Percentiles rank a stretch among this genome's conserved stretches.
These are phyloP conservation scores for Rotaria socialis DNA, from an alignment of 2,888 invertebrate species.

Conservation along the genomic window DNA sequence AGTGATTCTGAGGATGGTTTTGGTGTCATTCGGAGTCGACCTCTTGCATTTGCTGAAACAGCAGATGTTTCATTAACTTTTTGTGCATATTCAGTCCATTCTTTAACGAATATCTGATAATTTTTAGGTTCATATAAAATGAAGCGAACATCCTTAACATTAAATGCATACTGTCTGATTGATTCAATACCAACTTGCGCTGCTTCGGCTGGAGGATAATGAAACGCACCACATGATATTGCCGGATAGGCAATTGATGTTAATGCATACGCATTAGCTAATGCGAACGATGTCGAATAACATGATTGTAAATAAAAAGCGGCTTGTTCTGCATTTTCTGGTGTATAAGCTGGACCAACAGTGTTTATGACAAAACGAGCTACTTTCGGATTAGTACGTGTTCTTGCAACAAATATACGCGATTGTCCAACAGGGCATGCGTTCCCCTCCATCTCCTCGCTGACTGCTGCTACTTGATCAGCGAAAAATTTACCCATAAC, in stretches of 20 bases:
- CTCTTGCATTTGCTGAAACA: background rate
- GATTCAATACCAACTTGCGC: background rate
- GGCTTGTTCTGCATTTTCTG: background rate
- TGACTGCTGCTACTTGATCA: background rate
- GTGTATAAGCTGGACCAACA: background rate
- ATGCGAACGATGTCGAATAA: conserved; percentile 1
- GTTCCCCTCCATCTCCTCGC: background rate
- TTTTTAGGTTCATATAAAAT: background rate
- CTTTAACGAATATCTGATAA: background rate
- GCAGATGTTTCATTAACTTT: background rate
- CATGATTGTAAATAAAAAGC: conserved; percentile 8
- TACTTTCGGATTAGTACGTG: too few relatives aligned
- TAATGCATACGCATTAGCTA: background rate
- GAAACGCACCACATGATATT: conserved; percentile 1
- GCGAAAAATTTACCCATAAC: background rate
- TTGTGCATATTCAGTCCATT: background rate
- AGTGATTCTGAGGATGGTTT: background rate
- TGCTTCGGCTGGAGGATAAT: background rate
- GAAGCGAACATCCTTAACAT: conserved; percentile 18
- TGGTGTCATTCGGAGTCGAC: too few relatives aligned
- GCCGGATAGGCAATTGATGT: background rate
- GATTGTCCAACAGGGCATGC: conserved; percentile 13
- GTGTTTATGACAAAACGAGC: background rate
- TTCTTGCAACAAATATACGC: background rate
- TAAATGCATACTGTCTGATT: background rate